Evolutionary conservation across 2,797 vertebrate genomes (phyloP), one percentile per base, ranked within the genome.

Genomic region (Menidia menidia): DNA sequence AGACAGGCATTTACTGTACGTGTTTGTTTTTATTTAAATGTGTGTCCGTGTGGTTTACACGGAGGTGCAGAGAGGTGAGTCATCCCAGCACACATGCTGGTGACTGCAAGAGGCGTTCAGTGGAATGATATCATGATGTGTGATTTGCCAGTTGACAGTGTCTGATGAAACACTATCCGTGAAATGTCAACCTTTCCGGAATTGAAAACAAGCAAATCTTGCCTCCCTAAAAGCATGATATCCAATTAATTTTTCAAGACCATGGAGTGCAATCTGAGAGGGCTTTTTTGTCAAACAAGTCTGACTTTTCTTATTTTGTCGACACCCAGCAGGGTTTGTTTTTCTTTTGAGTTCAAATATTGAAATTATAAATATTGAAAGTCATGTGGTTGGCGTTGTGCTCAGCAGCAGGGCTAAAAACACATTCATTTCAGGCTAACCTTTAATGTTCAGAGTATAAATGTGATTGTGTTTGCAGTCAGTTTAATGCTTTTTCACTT

Each of bases 51-150:
- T 68, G 69, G 79, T 84, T 88, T 81, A 78, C 73, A 73, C 11
- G 11, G 73, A 82, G 81, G 79, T 88, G 84, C 78, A 64, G 79
- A 76, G 75, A 87, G 80, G 85, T 90, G 87, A 90, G 73, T 92
- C 88, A 92, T 69, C 70, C 62, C 54, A n/a, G 65, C 84, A 83
- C 54, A 43, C 62, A 74, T 64, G 77, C 81, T 73, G 72, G 62
- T 72, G 82, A 81, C 83, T 71, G 77, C 71, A 65, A 39, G 62
- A 68, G 55, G 32, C 69, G 6, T 19, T 81, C 57, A 44, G 64
- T 71, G 70, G 73, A 48, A 68, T 11, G 47, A 82, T 74, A 72
- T 66, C 63, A 31, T 74, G 77, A 81, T 79, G 85, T 85, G 86
- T 71, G 77, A 85, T 76, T 78, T 72, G 58, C 73, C 81, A 82